phyloP scores from a whole-genome alignment of 2,113 vertebrate species.

The Psettodes erumei region DNA sequence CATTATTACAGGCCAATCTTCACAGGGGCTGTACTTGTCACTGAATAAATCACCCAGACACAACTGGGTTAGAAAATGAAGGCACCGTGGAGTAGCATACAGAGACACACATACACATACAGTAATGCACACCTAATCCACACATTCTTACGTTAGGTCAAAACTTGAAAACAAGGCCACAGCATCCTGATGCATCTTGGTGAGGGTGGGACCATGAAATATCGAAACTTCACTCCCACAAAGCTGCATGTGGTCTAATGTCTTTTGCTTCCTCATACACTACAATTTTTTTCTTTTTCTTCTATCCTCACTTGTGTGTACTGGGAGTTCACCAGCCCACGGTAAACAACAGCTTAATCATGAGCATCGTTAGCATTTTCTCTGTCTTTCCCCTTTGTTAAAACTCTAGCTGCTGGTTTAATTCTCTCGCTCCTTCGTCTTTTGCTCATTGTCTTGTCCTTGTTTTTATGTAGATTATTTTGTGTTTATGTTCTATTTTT shows the following conservation, averaged over 20 bases:
- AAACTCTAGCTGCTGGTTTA: background rate
- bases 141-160: background rate
- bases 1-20: slow-evolving; percentile 74
- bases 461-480: slow-evolving; percentile 24
- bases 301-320: background rate
- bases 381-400: slow-evolving; percentile 8
- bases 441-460: background rate
- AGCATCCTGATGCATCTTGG: slow-evolving; percentile 10
- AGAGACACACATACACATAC: slow-evolving; percentile 12
- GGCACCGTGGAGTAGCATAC: slow-evolving; percentile 10
- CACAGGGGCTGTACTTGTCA: slow-evolving; percentile 69
- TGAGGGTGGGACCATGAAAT: background rate
- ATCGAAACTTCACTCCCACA: background rate
- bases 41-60: slow-evolving; percentile 79
- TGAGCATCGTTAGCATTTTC: slow-evolving; percentile 35
- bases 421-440: background rate
- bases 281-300: too few species aligned
- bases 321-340: slow-evolving; percentile 24
- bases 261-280: background rate
- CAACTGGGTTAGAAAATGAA: slow-evolving; percentile 71
- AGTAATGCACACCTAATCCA: slow-evolving; percentile 12
- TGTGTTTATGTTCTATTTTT: slow-evolving; percentile 5
- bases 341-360: slow-evolving; percentile 48
- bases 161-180: slow-evolving; percentile 2
- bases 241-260: background rate